Percentiles rank a stretch among this genome's conserved stretches.
These are phyloP conservation scores for Trinorchestia longiramus DNA, from an alignment of 1,140 invertebrate genomes.

Conservation along the genomic window DNA sequence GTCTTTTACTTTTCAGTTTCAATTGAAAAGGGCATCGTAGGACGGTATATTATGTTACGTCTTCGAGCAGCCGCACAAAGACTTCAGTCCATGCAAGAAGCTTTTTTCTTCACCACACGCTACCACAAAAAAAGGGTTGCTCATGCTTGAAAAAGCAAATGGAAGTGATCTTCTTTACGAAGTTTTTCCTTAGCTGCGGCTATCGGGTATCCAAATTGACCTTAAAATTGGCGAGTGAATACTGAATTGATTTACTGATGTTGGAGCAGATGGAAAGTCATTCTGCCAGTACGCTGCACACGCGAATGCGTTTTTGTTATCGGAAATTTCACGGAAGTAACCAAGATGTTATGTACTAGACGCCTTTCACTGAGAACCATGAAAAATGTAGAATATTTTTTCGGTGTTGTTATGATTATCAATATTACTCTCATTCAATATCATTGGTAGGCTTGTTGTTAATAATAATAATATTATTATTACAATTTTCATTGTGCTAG, in stretches of 20 bases:
- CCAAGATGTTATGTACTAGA: neutral
- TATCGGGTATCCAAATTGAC: neutral
- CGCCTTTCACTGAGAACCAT: neutral
- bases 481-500: too few species aligned
- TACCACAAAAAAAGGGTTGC: neutral
- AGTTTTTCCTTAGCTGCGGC: neutral
- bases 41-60: constrained; percentile 2
- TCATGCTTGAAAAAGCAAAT: neutral
- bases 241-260: neutral
- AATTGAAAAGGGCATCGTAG: neutral
- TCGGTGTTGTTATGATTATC: neutral
- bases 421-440: too few species aligned
- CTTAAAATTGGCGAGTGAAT: neutral
- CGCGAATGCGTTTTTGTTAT: neutral
- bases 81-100: neutral
- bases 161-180: neutral
- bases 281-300: neutral
- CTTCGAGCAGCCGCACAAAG: neutral
- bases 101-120: neutral
- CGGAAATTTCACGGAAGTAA: neutral
- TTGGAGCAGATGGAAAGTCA: neutral
- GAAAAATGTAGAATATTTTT: neutral
- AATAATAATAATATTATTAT: too few species aligned
- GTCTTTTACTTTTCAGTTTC: constrained; percentile 34
- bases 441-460: too few species aligned